Evolutionary conservation across 2,113 vertebrate genomes (phyloP).

Genomic region (Phaetusa simplex): DNA sequence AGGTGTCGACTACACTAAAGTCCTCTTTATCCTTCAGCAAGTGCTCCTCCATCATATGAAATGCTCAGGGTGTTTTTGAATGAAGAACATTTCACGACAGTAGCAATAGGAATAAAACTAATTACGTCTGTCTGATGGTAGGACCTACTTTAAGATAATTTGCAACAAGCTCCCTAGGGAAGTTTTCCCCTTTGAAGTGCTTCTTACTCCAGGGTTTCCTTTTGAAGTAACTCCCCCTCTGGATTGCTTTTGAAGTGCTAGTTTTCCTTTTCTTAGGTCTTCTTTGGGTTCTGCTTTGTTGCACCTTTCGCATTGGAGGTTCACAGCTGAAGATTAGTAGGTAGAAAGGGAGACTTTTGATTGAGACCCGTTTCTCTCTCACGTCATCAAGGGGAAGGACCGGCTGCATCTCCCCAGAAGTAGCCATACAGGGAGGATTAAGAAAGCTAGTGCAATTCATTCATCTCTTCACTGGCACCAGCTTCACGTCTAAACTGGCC

Average conservation of each 20-base stretch:
- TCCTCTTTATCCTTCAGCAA: background rate
- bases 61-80: background rate
- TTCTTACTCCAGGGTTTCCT: constrained; percentile 42
- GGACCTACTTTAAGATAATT: constrained; percentile 45
- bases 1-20: background rate
- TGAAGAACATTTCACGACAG: background rate
- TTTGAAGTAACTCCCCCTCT: constrained; percentile 57
- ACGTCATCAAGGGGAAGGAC: background rate
- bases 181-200: constrained; percentile 50
- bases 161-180: constrained; percentile 34
- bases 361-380: background rate
- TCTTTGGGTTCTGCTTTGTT: constrained; percentile 15
- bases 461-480: background rate
- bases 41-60: background rate
- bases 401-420: background rate
- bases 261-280: constrained; percentile 6
- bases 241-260: constrained; percentile 56
- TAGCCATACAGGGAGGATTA: background rate
- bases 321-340: background rate
- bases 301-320: background rate
- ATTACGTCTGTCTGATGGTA: constrained; percentile 53
- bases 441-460: background rate
- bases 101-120: constrained; percentile 36
- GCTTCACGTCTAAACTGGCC: background rate
- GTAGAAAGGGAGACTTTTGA: background rate